Evolutionary conservation across 2,113 vertebrate genomes (phyloP), one percentile per base, ranked within the genome.

Genomic region (Sclerurus mexicanus): DNA sequence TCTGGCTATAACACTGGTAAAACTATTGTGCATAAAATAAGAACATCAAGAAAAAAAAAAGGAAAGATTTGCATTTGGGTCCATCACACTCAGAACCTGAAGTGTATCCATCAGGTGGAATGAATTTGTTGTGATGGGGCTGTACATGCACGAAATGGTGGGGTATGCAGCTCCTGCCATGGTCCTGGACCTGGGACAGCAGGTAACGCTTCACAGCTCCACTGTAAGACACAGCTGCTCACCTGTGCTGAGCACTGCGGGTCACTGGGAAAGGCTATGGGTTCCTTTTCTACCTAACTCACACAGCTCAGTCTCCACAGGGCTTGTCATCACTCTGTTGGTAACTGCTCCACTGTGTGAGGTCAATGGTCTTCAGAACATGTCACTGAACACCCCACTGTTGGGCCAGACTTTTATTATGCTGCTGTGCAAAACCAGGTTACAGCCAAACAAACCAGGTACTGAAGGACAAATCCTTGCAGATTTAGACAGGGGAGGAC

Each of bases 351-450:
- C 35, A 10, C 0, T 3, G 17, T 1, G 3, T 47, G 42, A 87
- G n/a, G 19, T 25, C 49, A 25, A 5, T 20, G 56, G 16, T 53
- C 35, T 27, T 23, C 55, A 80, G n/a, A 46, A 3, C n/a, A 21
- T 0, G 0, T 6, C 39, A 35, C 0, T 55, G 33, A 49, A 35
- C 77, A 44, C n/a, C 37, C 28, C 46, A 23, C 40, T 37, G 2
- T 0, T 46, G 87, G 71, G 71, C 7, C 47, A 44, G 44, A 15
- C 6, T 37, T 69, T 22, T 35, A 12, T 10, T 10, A 35, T 0
- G 37, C 24, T 19, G 79, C 67, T 89, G 20, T 52, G 85, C 68
- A 64, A 53, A 85, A 75, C 0, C 22, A 60, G 30, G 17, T 35
- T 67, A 49, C 37, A 42, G 53, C 2, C 55, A 87, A 49, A 9